Evolutionary conservation across 2,888 invertebrate species (phyloP).

Genomic region (Parochlus steinenii): DNA sequence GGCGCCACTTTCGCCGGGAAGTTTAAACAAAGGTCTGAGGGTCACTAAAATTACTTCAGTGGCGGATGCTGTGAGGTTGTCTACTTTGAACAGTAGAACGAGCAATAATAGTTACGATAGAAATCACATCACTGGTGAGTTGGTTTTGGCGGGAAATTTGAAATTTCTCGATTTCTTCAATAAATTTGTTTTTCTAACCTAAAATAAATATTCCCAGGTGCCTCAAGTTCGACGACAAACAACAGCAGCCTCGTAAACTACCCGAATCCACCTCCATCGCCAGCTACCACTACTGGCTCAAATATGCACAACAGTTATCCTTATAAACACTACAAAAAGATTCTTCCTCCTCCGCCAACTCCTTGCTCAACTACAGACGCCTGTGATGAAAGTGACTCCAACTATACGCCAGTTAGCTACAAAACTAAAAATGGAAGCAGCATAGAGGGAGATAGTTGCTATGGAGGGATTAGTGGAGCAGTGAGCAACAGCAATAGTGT

Average conservation of each 20-base stretch:
- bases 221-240: conserved; percentile 30
- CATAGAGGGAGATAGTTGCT: conserved; percentile 10
- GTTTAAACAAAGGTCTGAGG: conserved; percentile 25
- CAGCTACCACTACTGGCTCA: conserved; percentile 67
- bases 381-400: conserved; percentile 75
- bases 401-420: conserved; percentile 39
- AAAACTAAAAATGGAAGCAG: conserved; percentile 7
- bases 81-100: conserved; percentile 42
- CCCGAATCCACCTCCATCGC: conserved; percentile 83
- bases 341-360: conserved; percentile 78
- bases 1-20: conserved; percentile 43
- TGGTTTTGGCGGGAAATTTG: no score
- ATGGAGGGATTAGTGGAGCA: conserved; percentile 8
- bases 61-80: conserved; percentile 43
- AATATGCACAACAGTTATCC: conserved; percentile 44
- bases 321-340: conserved; percentile 57
- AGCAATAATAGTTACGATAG: conserved; percentile 50
- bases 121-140: conserved; percentile 55
- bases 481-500: conserved; percentile 9
- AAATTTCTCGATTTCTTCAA: no score
- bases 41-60: conserved; percentile 31
- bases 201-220: no score
- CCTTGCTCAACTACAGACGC: conserved; percentile 91
- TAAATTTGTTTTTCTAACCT: no score
- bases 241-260: conserved; percentile 39